Evolutionary conservation across 2,113 vertebrate genomes (phyloP).

Genomic region (Odocoileus virginianus): DNA sequence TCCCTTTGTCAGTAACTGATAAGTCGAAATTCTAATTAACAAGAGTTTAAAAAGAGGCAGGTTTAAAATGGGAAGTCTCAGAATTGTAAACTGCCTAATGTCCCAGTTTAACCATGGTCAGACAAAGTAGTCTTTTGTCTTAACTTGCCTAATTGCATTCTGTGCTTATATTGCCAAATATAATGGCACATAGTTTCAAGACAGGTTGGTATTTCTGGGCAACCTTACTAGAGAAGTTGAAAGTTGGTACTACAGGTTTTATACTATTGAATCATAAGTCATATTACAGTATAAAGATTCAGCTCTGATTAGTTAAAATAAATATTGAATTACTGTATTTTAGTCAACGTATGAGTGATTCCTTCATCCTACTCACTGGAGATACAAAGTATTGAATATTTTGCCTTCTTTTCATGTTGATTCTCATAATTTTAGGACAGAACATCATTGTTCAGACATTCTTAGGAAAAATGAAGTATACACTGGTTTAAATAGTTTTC

Average conservation of each 20-base stretch:
- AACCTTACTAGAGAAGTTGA: constrained; percentile 4
- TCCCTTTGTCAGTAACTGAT: not conserved
- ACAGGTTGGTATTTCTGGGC: constrained; percentile 1
- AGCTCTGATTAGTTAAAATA: not conserved
- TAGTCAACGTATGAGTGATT: not conserved
- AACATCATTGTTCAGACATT: not conserved
- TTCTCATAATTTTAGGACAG: constrained; percentile 28
- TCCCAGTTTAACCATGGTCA: not conserved
- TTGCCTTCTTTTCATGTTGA: constrained; percentile 28
- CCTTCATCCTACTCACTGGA: not conserved
- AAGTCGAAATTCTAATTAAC: constrained; percentile 5
- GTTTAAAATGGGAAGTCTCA: not conserved
- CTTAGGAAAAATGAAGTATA: constrained; percentile 39
- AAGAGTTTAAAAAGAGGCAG: not conserved
- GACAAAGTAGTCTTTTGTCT: not conserved
- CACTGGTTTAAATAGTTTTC: constrained; percentile 50
- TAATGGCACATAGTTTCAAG: not conserved
- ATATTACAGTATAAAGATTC: not conserved
- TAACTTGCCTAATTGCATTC: not conserved
- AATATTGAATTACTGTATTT: not conserved
- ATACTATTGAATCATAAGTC: not conserved
- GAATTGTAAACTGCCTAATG: not conserved
- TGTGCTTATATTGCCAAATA: not conserved
- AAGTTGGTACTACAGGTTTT: not conserved
- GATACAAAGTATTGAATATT: not conserved